These are phyloP conservation scores for Oryctes rhinoceros DNA, from an alignment of 1,140 invertebrate genomes.

Conservation along the genomic window DNA sequence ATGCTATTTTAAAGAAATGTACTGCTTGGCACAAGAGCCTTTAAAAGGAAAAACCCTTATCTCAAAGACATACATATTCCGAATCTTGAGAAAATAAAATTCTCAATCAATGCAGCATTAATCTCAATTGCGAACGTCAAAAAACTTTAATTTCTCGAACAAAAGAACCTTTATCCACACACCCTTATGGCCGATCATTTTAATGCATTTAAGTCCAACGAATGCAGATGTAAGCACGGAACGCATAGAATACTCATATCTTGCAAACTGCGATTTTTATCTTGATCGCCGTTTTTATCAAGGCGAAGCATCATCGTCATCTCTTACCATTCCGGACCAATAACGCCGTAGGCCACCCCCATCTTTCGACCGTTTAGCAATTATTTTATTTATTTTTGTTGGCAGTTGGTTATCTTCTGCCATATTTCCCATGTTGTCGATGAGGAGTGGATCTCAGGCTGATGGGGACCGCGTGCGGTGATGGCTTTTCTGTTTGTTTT, in stretches of 20 bases:
- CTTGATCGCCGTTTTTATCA: neutral
- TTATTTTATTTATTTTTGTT: slow-evolving; percentile 50
- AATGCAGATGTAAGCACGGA: neutral
- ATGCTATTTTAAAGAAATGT: too few relatives aligned
- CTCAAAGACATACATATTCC: too few relatives aligned
- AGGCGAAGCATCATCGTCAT: slow-evolving; percentile 26
- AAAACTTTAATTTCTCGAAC: neutral
- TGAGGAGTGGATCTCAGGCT: slow-evolving; percentile 2
- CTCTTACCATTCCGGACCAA: slow-evolving; percentile 3
- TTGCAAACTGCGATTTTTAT: slow-evolving; percentile 5
- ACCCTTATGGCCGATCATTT: neutral
- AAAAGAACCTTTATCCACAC: neutral
- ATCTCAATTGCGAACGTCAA: neutral
- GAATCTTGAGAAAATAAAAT: too few relatives aligned
- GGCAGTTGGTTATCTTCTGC: slow-evolving; percentile 45
- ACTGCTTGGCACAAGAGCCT: too few relatives aligned
- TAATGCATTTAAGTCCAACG: neutral
- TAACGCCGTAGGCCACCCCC: neutral
- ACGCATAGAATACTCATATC: neutral
- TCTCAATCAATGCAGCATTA: neutral
- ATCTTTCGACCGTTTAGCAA: slow-evolving; percentile 38
- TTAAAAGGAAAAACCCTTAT: too few relatives aligned
- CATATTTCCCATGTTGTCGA: slow-evolving; percentile 22
- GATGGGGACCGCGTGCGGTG: slow-evolving; percentile 15
- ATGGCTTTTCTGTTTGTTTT: slow-evolving; percentile 27